Evolutionary conservation across 2,888 invertebrate species (phyloP), one percentile per base, ranked within the genome.

Genomic region (Epiblema foenella): DNA sequence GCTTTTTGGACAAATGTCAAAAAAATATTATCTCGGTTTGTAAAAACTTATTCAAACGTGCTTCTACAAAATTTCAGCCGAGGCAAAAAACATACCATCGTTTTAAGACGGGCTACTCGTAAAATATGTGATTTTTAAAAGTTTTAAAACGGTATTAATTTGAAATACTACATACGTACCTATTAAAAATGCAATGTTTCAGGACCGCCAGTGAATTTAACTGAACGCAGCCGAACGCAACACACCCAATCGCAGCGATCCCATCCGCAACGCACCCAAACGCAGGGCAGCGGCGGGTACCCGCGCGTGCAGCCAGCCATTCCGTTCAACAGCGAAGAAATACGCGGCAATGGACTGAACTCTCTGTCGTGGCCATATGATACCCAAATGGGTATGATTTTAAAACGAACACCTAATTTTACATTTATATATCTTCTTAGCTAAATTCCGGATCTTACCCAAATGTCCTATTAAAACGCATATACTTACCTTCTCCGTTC

Each of bases 301-400:
- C 89, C 90, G 18, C 84, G 88, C 68, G 80, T 84, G 54, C 86
- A 81, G 73, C 94, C 94, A 0, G 67, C 83, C 0, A 84, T 90
- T 75, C 91, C 93, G 0, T 94, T 94, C 78, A 82, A 79, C 68
- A 77, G 80, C 51, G 91, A 91, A 77, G 92, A 92, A 15, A 68
- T 81, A 8, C 83, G 76, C 24, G 80, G 74, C 68, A 85, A 81
- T 73, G 75, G 80, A n/a, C 73, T 83, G 8, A 79, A 75, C 15
- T 70, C 78, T 24, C 77, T 83, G 37, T 84, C 86, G 0, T 87
- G 86, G 87, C 83, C 82, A 60, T 77, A 83, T 54, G 80, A 85
- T 74, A 60, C 69, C 20, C 64, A 63, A 56, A 75, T 72, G 70
- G 78, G 81, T 80, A 75, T 46, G 73, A 9, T 17, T 17, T 10